Percentiles rank a stretch among this genome's conserved stretches.
phyloP scores from a whole-genome alignment of 2,888 invertebrate species.

The Autographa pulchrina region DNA sequence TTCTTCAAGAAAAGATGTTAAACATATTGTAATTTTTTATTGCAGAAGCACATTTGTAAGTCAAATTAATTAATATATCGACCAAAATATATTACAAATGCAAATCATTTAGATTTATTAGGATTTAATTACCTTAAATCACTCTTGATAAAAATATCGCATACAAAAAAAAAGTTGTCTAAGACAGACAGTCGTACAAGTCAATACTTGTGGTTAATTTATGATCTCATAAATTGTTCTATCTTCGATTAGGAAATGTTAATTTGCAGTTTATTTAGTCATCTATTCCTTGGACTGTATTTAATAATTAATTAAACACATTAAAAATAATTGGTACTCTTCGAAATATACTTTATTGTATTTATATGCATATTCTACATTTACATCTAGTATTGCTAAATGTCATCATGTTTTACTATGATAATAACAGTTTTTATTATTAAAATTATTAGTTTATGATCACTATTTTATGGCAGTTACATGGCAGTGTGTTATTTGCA shows the following conservation, averaged over 20 bases:
- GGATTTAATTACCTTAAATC: slow-evolving; percentile 9
- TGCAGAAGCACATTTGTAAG: background rate
- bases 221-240: slow-evolving; percentile 22
- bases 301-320: slow-evolving; percentile 28
- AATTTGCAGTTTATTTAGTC: slow-evolving; percentile 21
- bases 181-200: background rate
- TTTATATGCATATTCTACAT: slow-evolving; percentile 21
- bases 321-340: slow-evolving; percentile 19
- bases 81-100: background rate
- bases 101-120: slow-evolving; percentile 8
- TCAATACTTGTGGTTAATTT: slow-evolving; percentile 18
- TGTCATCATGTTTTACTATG: slow-evolving; percentile 23
- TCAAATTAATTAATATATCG: background rate
- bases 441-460: slow-evolving; percentile 18
- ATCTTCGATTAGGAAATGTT: slow-evolving; percentile 20
- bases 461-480: slow-evolving; percentile 42
- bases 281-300: background rate
- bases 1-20: background rate
- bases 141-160: slow-evolving; percentile 2
- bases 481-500: slow-evolving; percentile 49
- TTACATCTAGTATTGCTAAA: slow-evolving; percentile 19
- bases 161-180: background rate
- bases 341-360: slow-evolving; percentile 29
- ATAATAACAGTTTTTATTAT: slow-evolving; percentile 25
- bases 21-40: background rate